These are phyloP conservation scores for Molorchus minor DNA, from an alignment of 2,888 invertebrate species.

Conservation along the genomic window DNA sequence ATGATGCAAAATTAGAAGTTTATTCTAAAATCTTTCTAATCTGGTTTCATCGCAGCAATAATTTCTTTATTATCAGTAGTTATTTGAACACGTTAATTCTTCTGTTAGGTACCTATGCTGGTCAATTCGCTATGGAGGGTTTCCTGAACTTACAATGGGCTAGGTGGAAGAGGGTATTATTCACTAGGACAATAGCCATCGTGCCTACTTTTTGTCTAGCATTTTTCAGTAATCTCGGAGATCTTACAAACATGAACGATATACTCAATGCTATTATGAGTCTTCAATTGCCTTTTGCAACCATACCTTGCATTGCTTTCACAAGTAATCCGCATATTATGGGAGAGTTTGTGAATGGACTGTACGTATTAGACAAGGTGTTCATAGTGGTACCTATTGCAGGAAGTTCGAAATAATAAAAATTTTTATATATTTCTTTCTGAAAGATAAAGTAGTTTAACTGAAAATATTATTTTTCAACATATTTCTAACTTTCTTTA, in stretches of 20 bases:
- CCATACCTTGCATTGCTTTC: slow-evolving; percentile 86
- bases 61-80: too few species aligned
- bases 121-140: slow-evolving; percentile 90
- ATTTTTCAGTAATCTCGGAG: slow-evolving; percentile 72
- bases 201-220: slow-evolving; percentile 76
- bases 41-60: too few species aligned
- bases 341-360: slow-evolving; percentile 85
- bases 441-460: too few species aligned
- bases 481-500: too few species aligned
- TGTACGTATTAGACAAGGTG: slow-evolving; percentile 73
- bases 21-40: too few species aligned
- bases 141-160: slow-evolving; percentile 87
- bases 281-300: slow-evolving; percentile 87
- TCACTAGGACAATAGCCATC: slow-evolving; percentile 87
- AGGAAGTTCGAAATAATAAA: too few species aligned
- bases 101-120: slow-evolving; percentile 74
- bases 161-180: slow-evolving; percentile 82
- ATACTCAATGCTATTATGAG: slow-evolving; percentile 87
- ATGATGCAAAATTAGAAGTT: too few species aligned
- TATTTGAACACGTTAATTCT: too few species aligned
- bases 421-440: too few species aligned
- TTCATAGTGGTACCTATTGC: too few species aligned
- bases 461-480: too few species aligned
- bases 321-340: slow-evolving; percentile 81
- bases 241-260: slow-evolving; percentile 85